These are phyloP conservation scores for Netelia virgata DNA, from an alignment of 2,888 invertebrate genomes.

Conservation along the genomic window DNA sequence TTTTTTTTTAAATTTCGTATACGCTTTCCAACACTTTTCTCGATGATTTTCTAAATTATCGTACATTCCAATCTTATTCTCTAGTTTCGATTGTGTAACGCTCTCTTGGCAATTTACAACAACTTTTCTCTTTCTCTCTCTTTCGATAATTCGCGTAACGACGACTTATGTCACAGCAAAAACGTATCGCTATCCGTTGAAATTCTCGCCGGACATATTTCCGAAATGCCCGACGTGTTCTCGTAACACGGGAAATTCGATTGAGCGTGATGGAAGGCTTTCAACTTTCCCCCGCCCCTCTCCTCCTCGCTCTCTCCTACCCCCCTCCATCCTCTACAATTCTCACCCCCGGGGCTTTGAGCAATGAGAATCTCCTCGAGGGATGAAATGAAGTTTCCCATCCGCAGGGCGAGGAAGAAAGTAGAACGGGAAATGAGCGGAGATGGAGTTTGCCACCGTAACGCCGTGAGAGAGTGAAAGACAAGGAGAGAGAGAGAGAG, in stretches of 20 bases:
- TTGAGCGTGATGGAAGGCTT: slow-evolving; percentile 16
- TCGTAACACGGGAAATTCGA: slow-evolving; percentile 40
- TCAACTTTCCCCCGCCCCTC: not conserved
- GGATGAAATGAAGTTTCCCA: slow-evolving; percentile 10
- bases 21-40: too few species aligned
- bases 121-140: not conserved
- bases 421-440: slow-evolving; percentile 47
- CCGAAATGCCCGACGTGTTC: slow-evolving; percentile 17
- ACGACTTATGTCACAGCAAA: not conserved
- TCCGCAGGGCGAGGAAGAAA: slow-evolving; percentile 10
- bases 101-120: too few species aligned
- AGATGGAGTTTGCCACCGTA: slow-evolving; percentile 40
- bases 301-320: too few species aligned
- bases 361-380: slow-evolving; percentile 37
- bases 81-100: not conserved
- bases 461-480: not conserved
- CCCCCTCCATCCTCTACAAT: not conserved
- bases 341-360: not conserved
- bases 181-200: not conserved
- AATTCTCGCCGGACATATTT: slow-evolving; percentile 31
- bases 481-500: too few species aligned
- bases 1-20: too few species aligned
- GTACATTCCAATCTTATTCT: not conserved
- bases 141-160: not conserved
- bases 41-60: not conserved